These are phyloP conservation scores for Epizoanthus fatuus DNA, from an alignment of 92 coral and sea anemone species.

Conservation along the genomic window DNA sequence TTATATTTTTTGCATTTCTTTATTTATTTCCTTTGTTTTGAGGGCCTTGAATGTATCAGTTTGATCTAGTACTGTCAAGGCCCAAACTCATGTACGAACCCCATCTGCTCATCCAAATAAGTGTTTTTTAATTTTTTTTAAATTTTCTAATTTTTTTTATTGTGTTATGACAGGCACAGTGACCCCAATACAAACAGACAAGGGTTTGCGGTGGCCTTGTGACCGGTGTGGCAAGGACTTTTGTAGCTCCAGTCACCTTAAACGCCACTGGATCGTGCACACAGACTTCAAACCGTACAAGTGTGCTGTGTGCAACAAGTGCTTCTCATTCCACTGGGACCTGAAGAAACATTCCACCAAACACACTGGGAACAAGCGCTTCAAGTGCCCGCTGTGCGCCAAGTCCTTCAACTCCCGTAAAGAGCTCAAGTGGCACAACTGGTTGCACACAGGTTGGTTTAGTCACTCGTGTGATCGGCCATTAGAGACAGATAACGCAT, in stretches of 20 bases:
- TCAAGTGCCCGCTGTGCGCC: constrained; percentile 72
- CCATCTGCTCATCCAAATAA: too few species aligned
- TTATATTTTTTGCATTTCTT: too few species aligned
- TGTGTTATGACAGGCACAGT: constrained; percentile 53
- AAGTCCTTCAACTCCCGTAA: constrained; percentile 78
- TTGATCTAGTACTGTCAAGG: too few species aligned
- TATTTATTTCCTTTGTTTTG: too few species aligned
- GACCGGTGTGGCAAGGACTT: constrained; percentile 81
- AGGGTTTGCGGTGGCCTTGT: constrained; percentile 86
- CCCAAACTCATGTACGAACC: too few species aligned
- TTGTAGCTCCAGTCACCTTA: constrained; percentile 79
- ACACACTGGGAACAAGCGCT: constrained; percentile 83
- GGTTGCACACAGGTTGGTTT: constrained; percentile 78
- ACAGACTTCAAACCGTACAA: constrained; percentile 81
- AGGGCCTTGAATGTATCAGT: too few species aligned
- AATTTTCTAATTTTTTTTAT: too few species aligned
- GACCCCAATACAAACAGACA: constrained; percentile 69
- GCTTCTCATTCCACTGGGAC: constrained; percentile 84
- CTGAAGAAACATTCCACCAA: constrained; percentile 78
- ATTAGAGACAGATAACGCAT: too few species aligned
- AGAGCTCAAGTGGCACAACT: constrained; percentile 76
- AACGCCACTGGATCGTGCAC: constrained; percentile 87
- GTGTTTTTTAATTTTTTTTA: background rate
- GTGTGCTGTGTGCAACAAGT: constrained; percentile 67
- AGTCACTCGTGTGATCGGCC: background rate